These are phyloP conservation scores for Melieria picta DNA, from an alignment of 2,888 invertebrate species.

Conservation along the genomic window DNA sequence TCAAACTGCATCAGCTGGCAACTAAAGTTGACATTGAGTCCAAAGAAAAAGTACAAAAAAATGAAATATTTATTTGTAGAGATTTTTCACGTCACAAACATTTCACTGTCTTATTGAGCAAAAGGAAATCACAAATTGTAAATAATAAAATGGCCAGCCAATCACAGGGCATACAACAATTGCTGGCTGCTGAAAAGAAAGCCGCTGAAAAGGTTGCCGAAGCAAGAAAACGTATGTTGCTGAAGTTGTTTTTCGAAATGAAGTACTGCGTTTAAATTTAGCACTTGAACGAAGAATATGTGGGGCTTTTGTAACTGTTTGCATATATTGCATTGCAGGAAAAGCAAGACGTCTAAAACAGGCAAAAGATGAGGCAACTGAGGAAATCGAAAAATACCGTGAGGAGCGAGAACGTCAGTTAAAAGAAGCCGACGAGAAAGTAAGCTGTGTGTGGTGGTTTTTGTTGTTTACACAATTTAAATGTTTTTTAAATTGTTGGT, in stretches of 20 bases:
- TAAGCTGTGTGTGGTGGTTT: neutral
- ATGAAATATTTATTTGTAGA: slow-evolving; percentile 13
- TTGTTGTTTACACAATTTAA: no score
- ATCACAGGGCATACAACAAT: slow-evolving; percentile 24
- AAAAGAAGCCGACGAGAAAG: slow-evolving; percentile 27
- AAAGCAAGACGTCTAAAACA: slow-evolving; percentile 28
- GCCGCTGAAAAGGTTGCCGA: slow-evolving; percentile 26
- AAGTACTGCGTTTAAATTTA: neutral
- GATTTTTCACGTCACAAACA: neutral
- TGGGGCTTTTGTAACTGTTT: no score
- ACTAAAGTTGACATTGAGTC: no score
- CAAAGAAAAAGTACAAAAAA: neutral
- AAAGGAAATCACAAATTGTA: neutral
- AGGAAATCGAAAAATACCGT: slow-evolving; percentile 28
- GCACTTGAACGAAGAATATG: no score
- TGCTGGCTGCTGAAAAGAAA: slow-evolving; percentile 24
- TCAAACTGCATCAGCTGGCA: no score
- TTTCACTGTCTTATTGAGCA: neutral
- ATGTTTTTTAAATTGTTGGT: no score
- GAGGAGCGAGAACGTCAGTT: slow-evolving; percentile 18
- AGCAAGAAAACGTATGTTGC: slow-evolving; percentile 27
- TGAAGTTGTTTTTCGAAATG: neutral
- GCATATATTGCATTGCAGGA: neutral
- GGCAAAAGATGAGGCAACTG: slow-evolving; percentile 28
- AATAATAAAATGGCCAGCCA: slow-evolving; percentile 17